phyloP scores from a whole-genome alignment of 2,888 invertebrate genomes.

The Ferdinandea cuprea region DNA sequence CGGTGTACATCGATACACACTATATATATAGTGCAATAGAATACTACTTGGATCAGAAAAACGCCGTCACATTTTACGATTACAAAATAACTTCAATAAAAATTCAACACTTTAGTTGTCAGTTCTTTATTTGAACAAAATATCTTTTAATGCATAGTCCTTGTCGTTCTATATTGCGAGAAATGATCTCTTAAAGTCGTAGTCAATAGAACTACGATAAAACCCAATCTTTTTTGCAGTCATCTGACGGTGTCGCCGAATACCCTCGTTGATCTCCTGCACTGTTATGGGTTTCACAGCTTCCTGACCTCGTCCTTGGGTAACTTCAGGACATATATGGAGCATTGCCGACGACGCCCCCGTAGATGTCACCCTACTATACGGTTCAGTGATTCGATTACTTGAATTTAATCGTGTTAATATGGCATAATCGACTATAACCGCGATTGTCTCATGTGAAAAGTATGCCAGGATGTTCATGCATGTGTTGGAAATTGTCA shows the following conservation, averaged over 20 bases:
- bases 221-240: slow-evolving; percentile 80
- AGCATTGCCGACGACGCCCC: slow-evolving; percentile 82
- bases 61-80: no score
- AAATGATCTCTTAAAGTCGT: slow-evolving; percentile 80
- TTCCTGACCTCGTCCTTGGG: slow-evolving; percentile 85
- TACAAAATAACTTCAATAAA: neutral
- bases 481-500: slow-evolving; percentile 86
- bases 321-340: slow-evolving; percentile 83
- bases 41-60: no score
- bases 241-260: slow-evolving; percentile 86
- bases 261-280: slow-evolving; percentile 91
- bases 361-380: slow-evolving; percentile 85
- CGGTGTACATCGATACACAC: no score
- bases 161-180: slow-evolving; percentile 78
- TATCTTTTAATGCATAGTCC: neutral
- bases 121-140: neutral
- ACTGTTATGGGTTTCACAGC: slow-evolving; percentile 90
- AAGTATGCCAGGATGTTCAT: slow-evolving; percentile 92
- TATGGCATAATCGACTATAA: slow-evolving; percentile 93
- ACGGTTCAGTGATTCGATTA: slow-evolving; percentile 87
- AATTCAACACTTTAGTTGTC: neutral
- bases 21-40: no score
- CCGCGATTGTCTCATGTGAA: slow-evolving; percentile 95
- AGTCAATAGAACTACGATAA: slow-evolving; percentile 80
- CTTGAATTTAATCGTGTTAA: slow-evolving; percentile 90